A percentile compares a stretch with the other conserved stretches of the same genome.
phyloP scores from a whole-genome alignment of 2,113 vertebrate species.

The Antechinus stuartii region DNA sequence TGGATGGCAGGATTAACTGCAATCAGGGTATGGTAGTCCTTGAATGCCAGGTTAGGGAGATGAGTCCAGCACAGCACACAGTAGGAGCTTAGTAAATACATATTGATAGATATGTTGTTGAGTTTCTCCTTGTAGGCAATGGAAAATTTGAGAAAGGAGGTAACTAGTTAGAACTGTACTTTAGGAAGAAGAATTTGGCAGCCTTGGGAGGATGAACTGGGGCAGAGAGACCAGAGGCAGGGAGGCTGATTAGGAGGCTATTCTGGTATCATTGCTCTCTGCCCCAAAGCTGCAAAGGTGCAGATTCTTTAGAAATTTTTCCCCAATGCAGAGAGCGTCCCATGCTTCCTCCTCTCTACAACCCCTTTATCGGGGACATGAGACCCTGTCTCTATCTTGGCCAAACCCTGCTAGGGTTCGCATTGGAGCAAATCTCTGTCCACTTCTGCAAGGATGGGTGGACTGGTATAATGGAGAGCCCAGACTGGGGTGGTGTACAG shows the following conservation, averaged over 20 bases:
- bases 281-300: background rate
- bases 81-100: background rate
- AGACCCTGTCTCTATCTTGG: background rate
- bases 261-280: background rate
- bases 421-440: background rate
- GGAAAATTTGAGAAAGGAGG: constrained; percentile 1
- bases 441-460: background rate
- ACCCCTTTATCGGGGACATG: background rate
- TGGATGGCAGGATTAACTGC: background rate
- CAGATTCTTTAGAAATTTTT: background rate
- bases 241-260: background rate
- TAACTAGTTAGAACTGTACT: background rate
- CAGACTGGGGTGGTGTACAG: background rate
- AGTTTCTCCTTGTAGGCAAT: background rate
- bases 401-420: background rate
- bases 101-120: background rate
- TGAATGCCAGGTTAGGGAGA: background rate
- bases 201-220: background rate
- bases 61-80: background rate
- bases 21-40: background rate
- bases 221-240: constrained; percentile 46
- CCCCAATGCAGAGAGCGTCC: background rate
- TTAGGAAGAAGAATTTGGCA: background rate
- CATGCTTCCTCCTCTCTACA: background rate
- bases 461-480: background rate